These are phyloP conservation scores for Hepsetus odoe DNA, from an alignment of 2,113 vertebrate species.

Conservation along the genomic window DNA sequence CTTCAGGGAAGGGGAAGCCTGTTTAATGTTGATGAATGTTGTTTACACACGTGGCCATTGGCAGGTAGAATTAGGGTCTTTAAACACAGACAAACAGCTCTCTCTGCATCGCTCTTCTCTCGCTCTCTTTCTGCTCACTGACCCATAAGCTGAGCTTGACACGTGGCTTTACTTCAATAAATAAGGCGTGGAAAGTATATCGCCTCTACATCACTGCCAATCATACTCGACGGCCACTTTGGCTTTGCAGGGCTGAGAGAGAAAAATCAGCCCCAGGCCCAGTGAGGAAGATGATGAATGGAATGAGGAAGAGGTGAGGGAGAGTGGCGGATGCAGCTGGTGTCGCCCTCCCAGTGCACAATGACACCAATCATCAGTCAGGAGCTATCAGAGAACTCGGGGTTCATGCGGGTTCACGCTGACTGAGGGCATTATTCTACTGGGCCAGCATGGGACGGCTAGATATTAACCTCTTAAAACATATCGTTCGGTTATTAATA, in stretches of 20 bases:
- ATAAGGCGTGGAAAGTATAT: slow-evolving; percentile 45
- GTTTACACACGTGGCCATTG: slow-evolving; percentile 36
- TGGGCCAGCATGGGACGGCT: not conserved
- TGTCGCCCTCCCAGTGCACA: slow-evolving; percentile 35
- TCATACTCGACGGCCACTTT: slow-evolving; percentile 16
- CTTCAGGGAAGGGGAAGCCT: slow-evolving; percentile 19
- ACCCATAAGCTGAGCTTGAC: slow-evolving; percentile 40
- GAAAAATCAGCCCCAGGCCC: slow-evolving; percentile 3
- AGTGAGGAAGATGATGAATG: slow-evolving; percentile 49
- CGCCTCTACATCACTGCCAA: slow-evolving; percentile 42
- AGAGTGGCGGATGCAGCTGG: slow-evolving; percentile 42
- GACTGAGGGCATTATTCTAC: slow-evolving; percentile 12
- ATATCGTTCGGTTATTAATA: not conserved
- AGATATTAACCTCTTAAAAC: not conserved
- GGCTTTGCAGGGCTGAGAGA: not conserved
- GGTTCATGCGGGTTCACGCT: slow-evolving; percentile 31
- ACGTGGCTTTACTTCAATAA: slow-evolving; percentile 38
- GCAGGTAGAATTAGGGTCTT: slow-evolving; percentile 57
- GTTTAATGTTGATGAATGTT: slow-evolving; percentile 27
- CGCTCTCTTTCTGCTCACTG: slow-evolving; percentile 31
- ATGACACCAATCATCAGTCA: slow-evolving; percentile 53
- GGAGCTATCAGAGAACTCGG: slow-evolving; percentile 27
- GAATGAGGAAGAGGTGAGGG: slow-evolving; percentile 29
- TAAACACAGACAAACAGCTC: slow-evolving; percentile 41
- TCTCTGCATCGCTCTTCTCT: not conserved